These are phyloP conservation scores for Zaprionus lineosus DNA, from an alignment of 2,888 invertebrate genomes.

Conservation along the genomic window DNA sequence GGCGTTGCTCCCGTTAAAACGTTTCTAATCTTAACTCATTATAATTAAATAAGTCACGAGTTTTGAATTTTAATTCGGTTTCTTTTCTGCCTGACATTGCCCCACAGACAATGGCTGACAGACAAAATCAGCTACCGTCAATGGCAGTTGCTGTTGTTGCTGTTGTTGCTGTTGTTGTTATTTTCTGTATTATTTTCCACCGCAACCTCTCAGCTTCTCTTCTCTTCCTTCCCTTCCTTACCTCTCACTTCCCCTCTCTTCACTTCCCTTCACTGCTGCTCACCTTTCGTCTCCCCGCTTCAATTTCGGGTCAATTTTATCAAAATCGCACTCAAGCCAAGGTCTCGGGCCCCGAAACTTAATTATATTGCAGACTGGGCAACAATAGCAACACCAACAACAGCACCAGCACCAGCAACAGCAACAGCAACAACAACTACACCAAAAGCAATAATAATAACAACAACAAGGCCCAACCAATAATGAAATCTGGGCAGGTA, in stretches of 20 bases:
- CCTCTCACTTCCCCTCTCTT: background rate
- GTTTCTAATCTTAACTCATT: constrained; percentile 75
- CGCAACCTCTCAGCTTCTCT: background rate
- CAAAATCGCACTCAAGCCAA: constrained; percentile 72
- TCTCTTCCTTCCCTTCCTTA: background rate
- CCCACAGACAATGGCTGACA: constrained; percentile 52
- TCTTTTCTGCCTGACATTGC: constrained; percentile 31
- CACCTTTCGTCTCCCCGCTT: background rate
- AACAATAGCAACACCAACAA: constrained; percentile 1
- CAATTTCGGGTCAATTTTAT: constrained; percentile 72
- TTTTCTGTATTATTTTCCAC: constrained; percentile 24
- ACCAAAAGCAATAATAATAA: constrained; percentile 15
- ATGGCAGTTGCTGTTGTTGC: constrained; percentile 58
- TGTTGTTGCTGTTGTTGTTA: constrained; percentile 22
- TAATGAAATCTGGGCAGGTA: constrained; percentile 51
- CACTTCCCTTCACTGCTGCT: background rate
- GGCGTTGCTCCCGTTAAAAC: constrained; percentile 68
- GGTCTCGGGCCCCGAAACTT: constrained; percentile 74
- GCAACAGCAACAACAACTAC: constrained; percentile 16
- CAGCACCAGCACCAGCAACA: constrained; percentile 23
- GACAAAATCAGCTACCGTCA: constrained; percentile 68
- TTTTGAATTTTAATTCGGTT: constrained; percentile 75
- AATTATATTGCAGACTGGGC: constrained; percentile 69
- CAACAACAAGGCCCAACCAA: constrained; percentile 22
- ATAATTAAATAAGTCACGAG: constrained; percentile 79